phyloP scores from a whole-genome alignment of 2,113 vertebrate species.

The Tinamus guttatus region DNA sequence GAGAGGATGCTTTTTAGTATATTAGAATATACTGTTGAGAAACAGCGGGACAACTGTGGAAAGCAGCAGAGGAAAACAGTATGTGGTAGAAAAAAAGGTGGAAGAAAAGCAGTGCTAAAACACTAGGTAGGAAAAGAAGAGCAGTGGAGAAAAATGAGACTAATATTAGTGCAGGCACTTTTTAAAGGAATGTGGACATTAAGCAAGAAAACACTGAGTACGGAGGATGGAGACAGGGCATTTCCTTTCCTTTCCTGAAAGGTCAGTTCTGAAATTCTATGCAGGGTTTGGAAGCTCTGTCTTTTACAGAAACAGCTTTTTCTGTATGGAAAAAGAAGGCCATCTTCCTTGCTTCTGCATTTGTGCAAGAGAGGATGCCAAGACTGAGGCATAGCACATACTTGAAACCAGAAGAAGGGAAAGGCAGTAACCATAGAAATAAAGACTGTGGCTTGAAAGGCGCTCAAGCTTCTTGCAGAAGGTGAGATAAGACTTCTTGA shows the following conservation, averaged over 20 bases:
- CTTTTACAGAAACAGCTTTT: neutral
- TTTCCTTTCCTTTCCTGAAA: neutral
- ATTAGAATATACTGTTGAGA: constrained; percentile 2
- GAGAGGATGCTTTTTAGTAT: neutral
- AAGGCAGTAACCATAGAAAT: neutral
- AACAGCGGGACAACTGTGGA: constrained; percentile 15
- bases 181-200: neutral
- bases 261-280: neutral
- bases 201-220: rapidly evolving
- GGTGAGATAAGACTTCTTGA: neutral
- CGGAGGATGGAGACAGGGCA: neutral
- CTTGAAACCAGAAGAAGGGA: neutral
- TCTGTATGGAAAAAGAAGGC: neutral
- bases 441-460: neutral
- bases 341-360: neutral
- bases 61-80: constrained; percentile 22
- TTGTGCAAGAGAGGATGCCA: neutral
- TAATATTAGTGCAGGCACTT: neutral
- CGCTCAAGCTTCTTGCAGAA: neutral
- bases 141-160: neutral
- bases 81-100: constrained; percentile 27
- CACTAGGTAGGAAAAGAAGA: neutral
- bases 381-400: neutral
- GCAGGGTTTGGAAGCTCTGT: neutral
- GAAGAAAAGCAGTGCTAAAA: neutral